Evolutionary conservation across 92 coral and sea anemone genomes (phyloP), one percentile per base, ranked within the genome.

Genomic region (Anthopleura xanthogrammica): DNA sequence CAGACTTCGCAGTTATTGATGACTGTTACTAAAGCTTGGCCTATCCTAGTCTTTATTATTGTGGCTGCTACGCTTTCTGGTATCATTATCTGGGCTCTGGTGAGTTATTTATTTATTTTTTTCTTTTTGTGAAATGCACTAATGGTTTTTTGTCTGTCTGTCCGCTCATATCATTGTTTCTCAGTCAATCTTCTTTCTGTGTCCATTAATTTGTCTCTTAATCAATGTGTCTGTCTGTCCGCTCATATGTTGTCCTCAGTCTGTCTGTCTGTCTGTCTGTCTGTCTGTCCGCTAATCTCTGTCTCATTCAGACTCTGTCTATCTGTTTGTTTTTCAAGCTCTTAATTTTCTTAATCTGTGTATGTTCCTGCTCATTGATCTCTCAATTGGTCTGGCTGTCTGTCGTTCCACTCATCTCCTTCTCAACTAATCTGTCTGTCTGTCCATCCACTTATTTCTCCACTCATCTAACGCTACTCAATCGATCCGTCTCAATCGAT

Each of bases 61-160:
- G 94, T 97, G 6, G 98, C 99, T 1, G 99, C 99, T 1, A 93
- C 98, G 7, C 83, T 97, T 14, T 97, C 99, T 66, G 99, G 99
- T 1, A 91, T 97, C 58, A 94, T 97, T 56, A 94, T 97, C 40
- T 94, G 99, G 99, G 77, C 90, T 57, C 72, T 97, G 88, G 99
- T 97, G 79, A 92, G 99, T 55, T 20, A 16, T 71, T 50, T 43
- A 5, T 19, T 72, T 16, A 6, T 52, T 16, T 55, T 40, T 6
- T 20, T 12, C 0, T 68, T 12, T 10, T 62, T 62, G 29, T 62
- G 12, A 0, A n/a, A 12, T 62, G 29, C 29, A 3, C 29, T 8
- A 8, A 8, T 62, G 29, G n/a, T 12, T 62, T 23, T 62, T 62
- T 62, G 70, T 62, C 29, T 62, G 29, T 62, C 29, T 62, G 70